Conservation (phyloP, 2,888 invertebrate genomes). For the Dromius quadrimaculatus region DNA sequence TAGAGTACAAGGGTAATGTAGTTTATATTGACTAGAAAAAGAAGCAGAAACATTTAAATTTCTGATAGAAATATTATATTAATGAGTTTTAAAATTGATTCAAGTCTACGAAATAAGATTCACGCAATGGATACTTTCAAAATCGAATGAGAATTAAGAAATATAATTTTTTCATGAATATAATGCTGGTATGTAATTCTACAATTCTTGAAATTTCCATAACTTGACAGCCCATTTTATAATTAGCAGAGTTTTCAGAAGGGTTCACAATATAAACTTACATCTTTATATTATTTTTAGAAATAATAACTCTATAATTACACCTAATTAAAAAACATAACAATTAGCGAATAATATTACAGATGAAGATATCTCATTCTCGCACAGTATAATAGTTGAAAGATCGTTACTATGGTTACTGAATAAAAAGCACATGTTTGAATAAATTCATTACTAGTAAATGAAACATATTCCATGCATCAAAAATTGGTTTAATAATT, state of each 20-base stretch:
- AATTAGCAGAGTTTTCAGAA: conserved; percentile 3
- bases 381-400: conserved; percentile 2
- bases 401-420: not conserved
- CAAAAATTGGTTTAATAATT: too few species aligned
- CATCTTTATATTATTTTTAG: conserved; percentile 13
- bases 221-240: not conserved
- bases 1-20: not conserved
- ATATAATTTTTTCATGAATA: too few species aligned
- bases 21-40: not conserved
- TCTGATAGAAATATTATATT: not conserved
- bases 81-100: too few species aligned
- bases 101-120: too few species aligned
- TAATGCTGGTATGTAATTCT: not conserved
- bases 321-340: conserved; percentile 25
- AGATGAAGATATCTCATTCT: conserved; percentile 12
- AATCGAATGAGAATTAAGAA: too few species aligned
- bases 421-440: not conserved
- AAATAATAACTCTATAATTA: conserved; percentile 19
- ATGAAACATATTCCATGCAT: too few species aligned
- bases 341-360: conserved; percentile 21
- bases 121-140: too few species aligned
- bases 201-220: conserved; percentile 1
- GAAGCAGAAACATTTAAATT: not conserved
- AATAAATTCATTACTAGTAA: too few species aligned
- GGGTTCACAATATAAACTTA: not conserved